A percentile compares a stretch with the other conserved stretches of the same genome.
Conservation (phyloP, 2,797 vertebrate species). For the Morus bassanus region DNA sequence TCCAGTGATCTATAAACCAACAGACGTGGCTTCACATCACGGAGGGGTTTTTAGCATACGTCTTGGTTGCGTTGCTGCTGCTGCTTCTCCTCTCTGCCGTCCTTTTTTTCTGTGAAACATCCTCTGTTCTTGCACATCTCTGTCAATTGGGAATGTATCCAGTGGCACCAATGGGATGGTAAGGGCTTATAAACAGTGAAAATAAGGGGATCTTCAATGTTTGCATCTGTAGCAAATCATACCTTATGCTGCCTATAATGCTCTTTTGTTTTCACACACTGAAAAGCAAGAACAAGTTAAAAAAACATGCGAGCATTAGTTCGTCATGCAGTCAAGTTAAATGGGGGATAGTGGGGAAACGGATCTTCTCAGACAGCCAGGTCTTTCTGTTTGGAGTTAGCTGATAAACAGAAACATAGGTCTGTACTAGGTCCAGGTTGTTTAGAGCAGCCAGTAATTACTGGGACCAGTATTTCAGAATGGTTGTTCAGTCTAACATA, state of each 20-base stretch:
- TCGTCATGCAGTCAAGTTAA: not conserved
- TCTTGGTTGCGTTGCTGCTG: not conserved
- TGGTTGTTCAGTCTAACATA: not conserved
- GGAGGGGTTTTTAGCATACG: rapidly evolving
- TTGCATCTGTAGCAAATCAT: not conserved
- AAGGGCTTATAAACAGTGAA: not conserved
- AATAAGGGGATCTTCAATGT: not conserved
- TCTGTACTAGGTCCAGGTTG: rapidly evolving
- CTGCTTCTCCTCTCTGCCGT: not conserved
- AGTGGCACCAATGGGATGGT: rapidly evolving
- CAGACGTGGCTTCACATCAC: rapidly evolving
- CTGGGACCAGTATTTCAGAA: not conserved
- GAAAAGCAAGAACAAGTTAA: not conserved
- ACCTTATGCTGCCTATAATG: rapidly evolving
- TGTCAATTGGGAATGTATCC: rapidly evolving
- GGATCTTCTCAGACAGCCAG: not conserved
- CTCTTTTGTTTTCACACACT: rapidly evolving
- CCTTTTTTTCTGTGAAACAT: rapidly evolving
- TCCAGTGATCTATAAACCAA: not conserved
- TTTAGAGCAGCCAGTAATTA: not conserved
- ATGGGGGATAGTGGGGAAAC: no score
- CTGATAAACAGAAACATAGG: rapidly evolving
- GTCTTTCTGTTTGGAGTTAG: not conserved
- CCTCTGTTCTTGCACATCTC: not conserved
- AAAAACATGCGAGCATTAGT: rapidly evolving